Conservation (phyloP, 2,797 vertebrate genomes). For the Cossypha caffra region DNA sequence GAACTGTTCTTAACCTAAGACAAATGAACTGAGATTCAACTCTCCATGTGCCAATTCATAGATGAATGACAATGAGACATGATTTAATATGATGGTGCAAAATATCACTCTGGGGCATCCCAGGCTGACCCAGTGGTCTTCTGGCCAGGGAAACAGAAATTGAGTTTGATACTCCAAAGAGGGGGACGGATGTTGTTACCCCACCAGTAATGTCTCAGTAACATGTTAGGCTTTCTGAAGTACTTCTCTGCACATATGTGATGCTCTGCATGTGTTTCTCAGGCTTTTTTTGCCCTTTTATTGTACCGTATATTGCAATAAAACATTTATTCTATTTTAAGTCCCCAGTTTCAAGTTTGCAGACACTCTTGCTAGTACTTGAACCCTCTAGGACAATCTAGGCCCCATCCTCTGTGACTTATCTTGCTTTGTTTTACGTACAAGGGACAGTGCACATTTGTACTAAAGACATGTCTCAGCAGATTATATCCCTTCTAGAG, state of each 20-base stretch:
- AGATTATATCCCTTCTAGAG: background rate
- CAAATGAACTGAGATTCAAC: constrained; percentile 51
- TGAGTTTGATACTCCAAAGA: background rate
- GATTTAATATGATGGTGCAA: constrained; percentile 11
- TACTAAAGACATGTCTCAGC: background rate
- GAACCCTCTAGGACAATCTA: background rate
- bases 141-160: background rate
- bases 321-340: background rate
- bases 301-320: background rate
- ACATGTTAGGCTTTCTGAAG: background rate
- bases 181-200: background rate
- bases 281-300: background rate
- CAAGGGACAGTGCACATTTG: background rate
- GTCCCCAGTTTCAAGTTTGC: background rate
- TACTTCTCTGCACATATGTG: background rate
- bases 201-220: background rate
- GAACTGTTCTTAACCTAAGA: constrained; percentile 43
- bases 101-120: constrained; percentile 4
- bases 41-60: background rate
- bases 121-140: background rate
- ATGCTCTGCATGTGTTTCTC: background rate
- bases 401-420: background rate
- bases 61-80: constrained; percentile 16
- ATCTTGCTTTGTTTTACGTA: background rate
- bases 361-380: background rate